Base-by-base conservation (phyloP, 2,888 invertebrate species). In the Cynaeus angustus region DNA sequence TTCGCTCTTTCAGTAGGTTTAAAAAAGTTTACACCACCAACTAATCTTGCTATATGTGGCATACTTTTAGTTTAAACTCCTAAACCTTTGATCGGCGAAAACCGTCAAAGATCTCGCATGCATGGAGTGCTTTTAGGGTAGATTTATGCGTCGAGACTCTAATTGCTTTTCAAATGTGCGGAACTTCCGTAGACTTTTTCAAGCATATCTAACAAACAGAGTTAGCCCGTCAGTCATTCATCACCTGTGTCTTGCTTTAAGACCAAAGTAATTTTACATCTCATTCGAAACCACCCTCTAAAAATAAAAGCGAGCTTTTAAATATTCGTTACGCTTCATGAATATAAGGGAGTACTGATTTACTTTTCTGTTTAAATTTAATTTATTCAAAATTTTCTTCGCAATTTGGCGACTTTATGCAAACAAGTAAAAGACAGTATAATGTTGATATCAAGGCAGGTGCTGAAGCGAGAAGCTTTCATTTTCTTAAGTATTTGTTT, bases 151-250 rank as follows among this genome's bases (percentile, higher is more conserved):
- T 64, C 53, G 53, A 64, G 41, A 53, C 64, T 64, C 52, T 64
- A 64, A 64, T 64, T 64, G 52, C 38, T 38, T 53, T 41, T 43
- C 38, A 52, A 64, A 64, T 14, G 52, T 59, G 14, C 59, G 12
- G 59, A 30, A 59, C 59, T 30, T 46, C 37, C 5, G n/a, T 14
- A 53, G 43, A 10, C 9, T 38, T 43, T 41, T 21, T 14, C n/a
- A 46, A 46, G 59, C 52, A 38, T 41, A 52, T 30, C 52, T 1
- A 16, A 41, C 56, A 62, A 62, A 48, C 30, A 61, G 26, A 9
- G 46, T 61, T 41, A 33, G 33, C 3, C 7, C 48, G 62, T 12
- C 37, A 53, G 38, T 43, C 30, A 21, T 53, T 46, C 52, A 30
- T 62, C 62, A 50, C 41, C 30, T 41, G 21, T 43, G 52, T 64